These are phyloP conservation scores for Diplazon laetatorius DNA, from an alignment of 2,888 invertebrate species.

Conservation along the genomic window DNA sequence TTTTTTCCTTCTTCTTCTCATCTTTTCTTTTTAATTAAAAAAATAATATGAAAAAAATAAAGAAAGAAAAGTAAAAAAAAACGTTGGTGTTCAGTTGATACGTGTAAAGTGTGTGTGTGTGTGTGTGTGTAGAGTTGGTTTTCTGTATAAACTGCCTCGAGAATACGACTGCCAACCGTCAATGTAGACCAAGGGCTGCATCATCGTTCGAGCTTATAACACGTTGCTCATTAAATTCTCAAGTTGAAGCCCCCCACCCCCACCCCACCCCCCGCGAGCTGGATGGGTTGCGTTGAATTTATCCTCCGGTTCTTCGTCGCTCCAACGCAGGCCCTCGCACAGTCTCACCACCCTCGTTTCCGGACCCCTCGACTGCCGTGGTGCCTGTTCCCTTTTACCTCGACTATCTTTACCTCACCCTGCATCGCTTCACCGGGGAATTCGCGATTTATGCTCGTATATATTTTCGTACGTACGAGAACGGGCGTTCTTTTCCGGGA, in stretches of 20 bases:
- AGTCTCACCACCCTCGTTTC: slow-evolving; percentile 37
- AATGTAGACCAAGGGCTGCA: neutral
- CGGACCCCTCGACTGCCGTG: slow-evolving; percentile 40
- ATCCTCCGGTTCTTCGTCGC: neutral
- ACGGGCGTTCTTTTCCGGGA: slow-evolving; percentile 19
- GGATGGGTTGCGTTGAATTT: slow-evolving; percentile 18
- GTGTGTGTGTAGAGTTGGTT: too few relatives aligned
- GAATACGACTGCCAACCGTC: neutral
- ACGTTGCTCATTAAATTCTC: slow-evolving; percentile 55
- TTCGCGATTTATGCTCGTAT: slow-evolving; percentile 47
- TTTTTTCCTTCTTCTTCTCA: too few relatives aligned
- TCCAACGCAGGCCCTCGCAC: too few relatives aligned
- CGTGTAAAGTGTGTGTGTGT: too few relatives aligned
- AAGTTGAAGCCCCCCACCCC: slow-evolving; percentile 41
- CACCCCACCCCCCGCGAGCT: slow-evolving; percentile 12
- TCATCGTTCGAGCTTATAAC: slow-evolving; percentile 41
- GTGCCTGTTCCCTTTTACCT: slow-evolving; percentile 18
- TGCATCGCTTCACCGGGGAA: slow-evolving; percentile 22
- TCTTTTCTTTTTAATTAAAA: too few relatives aligned
- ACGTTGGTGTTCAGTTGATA: too few relatives aligned
- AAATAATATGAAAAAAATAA: too few relatives aligned
- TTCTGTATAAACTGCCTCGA: too few relatives aligned
- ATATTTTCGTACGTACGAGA: slow-evolving; percentile 34
- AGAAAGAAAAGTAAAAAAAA: too few relatives aligned
- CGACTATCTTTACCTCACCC: slow-evolving; percentile 4